A percentile compares a stretch with the other conserved stretches of the same genome.
Evolutionary conservation across 92 coral and sea anemone species (phyloP).

Genomic region (Palythoa caribaeorum): DNA sequence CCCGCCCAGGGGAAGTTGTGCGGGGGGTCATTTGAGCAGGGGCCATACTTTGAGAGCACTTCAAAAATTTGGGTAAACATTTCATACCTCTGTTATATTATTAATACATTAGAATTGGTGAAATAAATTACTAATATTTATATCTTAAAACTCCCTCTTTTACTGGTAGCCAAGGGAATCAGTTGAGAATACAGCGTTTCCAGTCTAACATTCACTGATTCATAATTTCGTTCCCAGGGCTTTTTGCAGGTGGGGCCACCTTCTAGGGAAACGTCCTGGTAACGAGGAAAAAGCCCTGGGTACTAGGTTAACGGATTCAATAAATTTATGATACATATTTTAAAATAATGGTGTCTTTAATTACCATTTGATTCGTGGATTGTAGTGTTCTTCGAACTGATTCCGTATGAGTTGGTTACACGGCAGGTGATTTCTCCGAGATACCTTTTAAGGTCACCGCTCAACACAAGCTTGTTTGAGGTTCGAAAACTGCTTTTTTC

Average conservation of each 20-base stretch:
- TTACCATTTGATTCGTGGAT: conserved; percentile 11
- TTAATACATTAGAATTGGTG: not conserved
- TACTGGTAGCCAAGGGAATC: not conserved
- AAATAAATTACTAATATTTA: no score
- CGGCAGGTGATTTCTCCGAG: conserved; percentile 12
- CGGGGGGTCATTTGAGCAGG: not conserved
- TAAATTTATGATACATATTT: no score
- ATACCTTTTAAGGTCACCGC: not conserved
- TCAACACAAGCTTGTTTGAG: conserved; percentile 3
- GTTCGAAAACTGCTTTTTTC: not conserved
- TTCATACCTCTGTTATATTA: not conserved
- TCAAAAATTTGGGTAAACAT: not conserved
- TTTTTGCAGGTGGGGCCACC: no score
- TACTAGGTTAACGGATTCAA: no score
- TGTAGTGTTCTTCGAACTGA: not conserved
- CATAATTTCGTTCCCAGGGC: no score
- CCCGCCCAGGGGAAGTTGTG: no score
- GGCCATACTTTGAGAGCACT: not conserved
- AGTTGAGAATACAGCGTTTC: not conserved
- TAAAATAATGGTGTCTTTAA: not conserved
- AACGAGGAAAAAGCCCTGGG: no score
- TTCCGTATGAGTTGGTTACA: not conserved
- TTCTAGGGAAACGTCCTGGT: no score
- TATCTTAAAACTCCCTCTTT: not conserved
- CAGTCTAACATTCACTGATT: not conserved